Percentiles rank a stretch among this genome's conserved stretches.
Evolutionary conservation across 2,888 invertebrate species (phyloP).

Genomic region (Cheiracanthium punctorium): DNA sequence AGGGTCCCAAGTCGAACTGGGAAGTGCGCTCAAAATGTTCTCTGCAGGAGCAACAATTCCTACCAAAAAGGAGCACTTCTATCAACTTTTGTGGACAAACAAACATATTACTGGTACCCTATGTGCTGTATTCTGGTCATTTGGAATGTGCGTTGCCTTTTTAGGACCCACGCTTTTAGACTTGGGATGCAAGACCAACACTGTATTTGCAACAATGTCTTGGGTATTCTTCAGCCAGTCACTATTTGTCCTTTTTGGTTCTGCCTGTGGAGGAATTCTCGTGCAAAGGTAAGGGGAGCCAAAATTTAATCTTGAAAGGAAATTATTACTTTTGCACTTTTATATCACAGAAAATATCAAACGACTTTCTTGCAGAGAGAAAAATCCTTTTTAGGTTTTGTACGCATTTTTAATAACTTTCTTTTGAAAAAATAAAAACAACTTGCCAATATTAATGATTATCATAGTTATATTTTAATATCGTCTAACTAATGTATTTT

Average conservation of each 20-base stretch:
- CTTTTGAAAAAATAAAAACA: too few species aligned
- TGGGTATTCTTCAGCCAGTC: constrained; percentile 78
- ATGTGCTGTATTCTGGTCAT: constrained; percentile 77
- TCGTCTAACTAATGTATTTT: too few species aligned
- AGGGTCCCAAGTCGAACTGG: constrained; percentile 38
- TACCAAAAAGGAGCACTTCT: constrained; percentile 63
- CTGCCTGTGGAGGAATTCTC: constrained; percentile 77
- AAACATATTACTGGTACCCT: constrained; percentile 77
- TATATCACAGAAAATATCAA: too few species aligned
- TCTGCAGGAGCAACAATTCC: constrained; percentile 42
- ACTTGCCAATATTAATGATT: too few species aligned
- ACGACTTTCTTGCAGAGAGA: too few species aligned
- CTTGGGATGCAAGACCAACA: constrained; percentile 77
- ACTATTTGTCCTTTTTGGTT: constrained; percentile 77
- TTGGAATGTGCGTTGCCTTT: constrained; percentile 78
- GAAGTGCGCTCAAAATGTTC: constrained; percentile 34
- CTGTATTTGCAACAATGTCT: constrained; percentile 76
- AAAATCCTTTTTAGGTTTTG: too few species aligned
- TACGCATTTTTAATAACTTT: too few species aligned
- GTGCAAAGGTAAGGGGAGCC: constrained; percentile 76
- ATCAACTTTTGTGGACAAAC: constrained; percentile 75
- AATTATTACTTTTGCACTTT: too few species aligned
- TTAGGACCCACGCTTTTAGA: constrained; percentile 78
- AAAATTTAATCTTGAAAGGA: too few species aligned
- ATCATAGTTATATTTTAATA: too few species aligned